Evolutionary conservation across 2,113 vertebrate species (phyloP).

Genomic region (Bagarius yarrelli): DNA sequence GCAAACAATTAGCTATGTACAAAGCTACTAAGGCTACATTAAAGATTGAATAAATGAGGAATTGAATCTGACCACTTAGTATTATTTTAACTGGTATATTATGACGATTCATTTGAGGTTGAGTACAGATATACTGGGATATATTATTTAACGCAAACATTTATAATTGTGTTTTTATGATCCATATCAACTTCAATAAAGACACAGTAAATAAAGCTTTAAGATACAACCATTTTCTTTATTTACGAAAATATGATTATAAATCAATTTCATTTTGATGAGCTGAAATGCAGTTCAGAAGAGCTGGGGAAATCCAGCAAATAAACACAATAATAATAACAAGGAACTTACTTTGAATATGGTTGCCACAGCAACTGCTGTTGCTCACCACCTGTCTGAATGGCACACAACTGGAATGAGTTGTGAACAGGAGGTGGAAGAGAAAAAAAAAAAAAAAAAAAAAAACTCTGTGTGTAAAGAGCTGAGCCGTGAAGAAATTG

Average conservation of each 20-base stretch:
- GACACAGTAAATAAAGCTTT: not conserved
- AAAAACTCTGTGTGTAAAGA: not conserved
- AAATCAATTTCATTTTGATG: conserved; percentile 23
- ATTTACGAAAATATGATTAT: conserved; percentile 53
- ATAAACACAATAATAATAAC: conserved; percentile 8
- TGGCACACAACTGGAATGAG: not conserved
- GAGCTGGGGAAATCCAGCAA: not conserved
- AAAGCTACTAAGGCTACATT: not conserved
- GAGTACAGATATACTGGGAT: not conserved
- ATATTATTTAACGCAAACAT: not conserved
- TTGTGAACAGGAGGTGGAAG: conserved; percentile 12
- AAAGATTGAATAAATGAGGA: not conserved
- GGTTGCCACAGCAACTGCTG: conserved; percentile 45
- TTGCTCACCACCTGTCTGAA: conserved; percentile 1
- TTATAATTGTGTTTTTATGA: too few relatives aligned
- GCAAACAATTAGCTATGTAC: too few relatives aligned
- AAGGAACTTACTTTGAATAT: conserved; percentile 14
- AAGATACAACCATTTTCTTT: conserved; percentile 35
- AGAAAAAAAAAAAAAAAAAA: not conserved
- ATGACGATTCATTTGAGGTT: not conserved
- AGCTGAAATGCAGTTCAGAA: not conserved
- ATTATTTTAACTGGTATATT: not conserved
- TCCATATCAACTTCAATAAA: conserved; percentile 29
- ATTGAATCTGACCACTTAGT: not conserved
- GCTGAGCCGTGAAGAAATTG: not conserved